Evolutionary conservation across 1,140 invertebrate genomes (phyloP).

Genomic region (Cyphomyrmex costatus): DNA sequence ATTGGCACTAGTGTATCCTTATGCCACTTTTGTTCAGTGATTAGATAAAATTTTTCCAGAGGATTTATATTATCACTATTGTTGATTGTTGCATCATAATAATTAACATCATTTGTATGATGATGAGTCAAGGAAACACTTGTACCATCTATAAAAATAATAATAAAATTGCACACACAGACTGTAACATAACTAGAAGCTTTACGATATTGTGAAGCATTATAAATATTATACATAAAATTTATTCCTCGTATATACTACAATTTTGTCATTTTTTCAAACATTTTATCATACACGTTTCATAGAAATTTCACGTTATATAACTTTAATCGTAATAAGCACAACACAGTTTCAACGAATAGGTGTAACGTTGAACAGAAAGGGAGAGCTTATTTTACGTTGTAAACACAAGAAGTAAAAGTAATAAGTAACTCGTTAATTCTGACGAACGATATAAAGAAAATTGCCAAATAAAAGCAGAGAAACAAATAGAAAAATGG

Average conservation of each 20-base stretch:
- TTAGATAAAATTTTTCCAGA: conserved; percentile 80
- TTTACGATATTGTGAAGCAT: not conserved
- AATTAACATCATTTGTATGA: conserved; percentile 75
- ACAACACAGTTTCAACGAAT: not conserved
- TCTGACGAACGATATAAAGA: conserved; percentile 71
- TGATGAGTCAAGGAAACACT: conserved; percentile 73
- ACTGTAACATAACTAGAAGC: not conserved
- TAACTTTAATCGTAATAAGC: not conserved
- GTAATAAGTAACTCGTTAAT: conserved; percentile 75
- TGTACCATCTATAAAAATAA: conserved; percentile 75
- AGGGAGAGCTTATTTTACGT: not conserved
- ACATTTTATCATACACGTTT: too few species aligned
- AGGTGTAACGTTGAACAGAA: not conserved
- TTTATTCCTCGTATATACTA: not conserved
- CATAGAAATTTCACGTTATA: not conserved
- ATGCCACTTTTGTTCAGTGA: conserved; percentile 80
- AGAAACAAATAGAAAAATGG: conserved; percentile 48
- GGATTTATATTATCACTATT: conserved; percentile 75
- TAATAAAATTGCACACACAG: not conserved
- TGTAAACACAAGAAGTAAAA: conserved; percentile 72
- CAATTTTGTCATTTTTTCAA: not conserved
- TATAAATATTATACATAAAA: not conserved
- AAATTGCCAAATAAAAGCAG: conserved; percentile 26
- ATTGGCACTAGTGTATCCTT: conserved; percentile 80
- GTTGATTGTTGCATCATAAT: conserved; percentile 74